Evolutionary conservation across 2,888 invertebrate genomes (phyloP).

Genomic region (Terebella lapidaria): DNA sequence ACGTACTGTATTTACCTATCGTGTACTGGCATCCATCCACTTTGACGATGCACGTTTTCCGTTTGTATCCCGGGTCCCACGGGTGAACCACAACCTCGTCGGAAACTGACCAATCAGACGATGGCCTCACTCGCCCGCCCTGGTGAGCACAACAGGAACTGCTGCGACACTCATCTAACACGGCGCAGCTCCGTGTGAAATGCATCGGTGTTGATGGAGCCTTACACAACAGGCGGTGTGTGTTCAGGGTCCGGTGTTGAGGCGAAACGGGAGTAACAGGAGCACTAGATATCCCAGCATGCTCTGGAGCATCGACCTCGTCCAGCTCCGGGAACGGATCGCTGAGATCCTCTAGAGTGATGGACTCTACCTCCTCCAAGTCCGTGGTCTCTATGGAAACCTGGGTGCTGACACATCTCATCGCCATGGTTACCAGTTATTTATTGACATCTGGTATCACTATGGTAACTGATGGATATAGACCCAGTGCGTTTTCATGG

Average conservation of each 20-base stretch:
- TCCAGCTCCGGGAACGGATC: neutral
- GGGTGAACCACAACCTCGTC: neutral
- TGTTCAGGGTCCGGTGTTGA: neutral
- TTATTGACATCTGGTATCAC: no score
- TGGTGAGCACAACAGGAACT: neutral
- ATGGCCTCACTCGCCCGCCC: neutral
- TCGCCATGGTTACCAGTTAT: no score
- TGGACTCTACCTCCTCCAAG: no score
- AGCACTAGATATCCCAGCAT: neutral
- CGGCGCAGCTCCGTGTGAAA: neutral
- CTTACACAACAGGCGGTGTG: neutral
- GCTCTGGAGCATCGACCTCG: neutral
- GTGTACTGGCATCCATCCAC: conserved; percentile 83
- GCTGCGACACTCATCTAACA: neutral
- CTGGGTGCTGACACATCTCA: no score
- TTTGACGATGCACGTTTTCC: conserved; percentile 66
- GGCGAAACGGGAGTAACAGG: neutral
- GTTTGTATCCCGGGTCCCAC: neutral
- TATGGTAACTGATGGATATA: no score
- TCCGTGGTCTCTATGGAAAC: no score
- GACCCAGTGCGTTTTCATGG: no score
- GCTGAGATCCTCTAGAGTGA: neutral
- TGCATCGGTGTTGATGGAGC: neutral
- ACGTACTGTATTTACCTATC: conserved; percentile 67
- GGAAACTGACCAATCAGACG: neutral